A percentile compares a stretch with the other conserved stretches of the same genome.
These are phyloP conservation scores for Nymphalis polychloros DNA, from an alignment of 2,888 invertebrate species.

Conservation along the genomic window DNA sequence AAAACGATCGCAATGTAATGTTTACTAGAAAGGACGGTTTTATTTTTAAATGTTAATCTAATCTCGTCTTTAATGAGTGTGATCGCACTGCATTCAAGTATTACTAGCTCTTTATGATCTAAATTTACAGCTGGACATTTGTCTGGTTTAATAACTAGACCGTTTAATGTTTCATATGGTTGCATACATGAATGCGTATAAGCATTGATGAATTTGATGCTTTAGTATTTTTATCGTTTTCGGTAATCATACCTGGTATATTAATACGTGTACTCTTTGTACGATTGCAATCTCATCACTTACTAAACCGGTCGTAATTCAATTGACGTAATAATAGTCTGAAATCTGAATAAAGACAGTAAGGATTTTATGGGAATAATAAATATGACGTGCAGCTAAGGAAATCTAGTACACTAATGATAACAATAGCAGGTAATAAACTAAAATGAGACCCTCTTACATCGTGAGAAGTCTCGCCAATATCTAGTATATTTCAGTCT, in stretches of 20 bases:
- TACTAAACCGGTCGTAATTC: too few relatives aligned
- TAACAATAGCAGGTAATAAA: conserved; percentile 27
- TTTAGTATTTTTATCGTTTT: not conserved
- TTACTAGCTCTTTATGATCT: not conserved
- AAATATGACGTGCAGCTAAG: too few relatives aligned
- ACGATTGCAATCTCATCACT: too few relatives aligned
- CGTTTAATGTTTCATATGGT: not conserved
- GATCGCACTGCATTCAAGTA: not conserved
- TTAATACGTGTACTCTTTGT: too few relatives aligned
- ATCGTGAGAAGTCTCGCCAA: conserved; percentile 30
- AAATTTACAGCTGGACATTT: not conserved
- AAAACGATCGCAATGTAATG: too few relatives aligned
- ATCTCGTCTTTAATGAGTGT: not conserved
- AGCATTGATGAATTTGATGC: not conserved
- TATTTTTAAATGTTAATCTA: not conserved
- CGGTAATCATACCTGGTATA: too few relatives aligned
- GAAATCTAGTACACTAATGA: not conserved
- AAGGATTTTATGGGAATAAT: too few relatives aligned
- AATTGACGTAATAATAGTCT: too few relatives aligned
- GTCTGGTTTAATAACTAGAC: not conserved
- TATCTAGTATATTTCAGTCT: conserved; percentile 37
- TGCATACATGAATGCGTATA: not conserved
- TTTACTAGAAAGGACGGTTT: not conserved
- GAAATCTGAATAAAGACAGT: too few relatives aligned
- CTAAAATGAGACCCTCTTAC: conserved; percentile 14